phyloP scores from a whole-genome alignment of 2,797 vertebrate genomes.

The Girardinus metallicus region DNA sequence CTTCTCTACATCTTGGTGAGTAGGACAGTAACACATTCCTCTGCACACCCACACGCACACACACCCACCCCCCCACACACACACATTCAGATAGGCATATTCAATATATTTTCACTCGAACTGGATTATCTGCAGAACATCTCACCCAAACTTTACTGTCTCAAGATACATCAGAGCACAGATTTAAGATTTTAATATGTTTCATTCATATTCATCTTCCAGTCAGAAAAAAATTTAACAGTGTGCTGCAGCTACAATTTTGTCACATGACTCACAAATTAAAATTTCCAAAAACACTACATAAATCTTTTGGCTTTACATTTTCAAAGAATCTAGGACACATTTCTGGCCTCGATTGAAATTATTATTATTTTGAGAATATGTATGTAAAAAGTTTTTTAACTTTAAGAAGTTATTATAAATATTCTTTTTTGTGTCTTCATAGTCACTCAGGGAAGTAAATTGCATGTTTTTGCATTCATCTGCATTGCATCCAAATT shows the following conservation, averaged over 20 bases:
- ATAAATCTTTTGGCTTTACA: not conserved
- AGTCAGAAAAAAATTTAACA: no score
- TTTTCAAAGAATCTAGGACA: not conserved
- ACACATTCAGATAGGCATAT: not conserved
- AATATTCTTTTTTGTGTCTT: not conserved
- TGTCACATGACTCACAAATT: no score
- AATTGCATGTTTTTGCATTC: not conserved
- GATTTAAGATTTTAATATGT: not conserved
- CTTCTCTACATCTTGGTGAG: no score
- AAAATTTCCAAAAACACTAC: not conserved
- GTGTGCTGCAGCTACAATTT: no score
- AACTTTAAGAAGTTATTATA: not conserved
- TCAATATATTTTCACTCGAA: not conserved
- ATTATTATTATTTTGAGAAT: not conserved
- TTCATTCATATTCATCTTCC: not conserved
- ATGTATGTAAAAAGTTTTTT: not conserved
- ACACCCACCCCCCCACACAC: no score
- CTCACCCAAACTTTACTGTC: not conserved
- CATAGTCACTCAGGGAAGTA: not conserved
- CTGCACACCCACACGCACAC: no score
- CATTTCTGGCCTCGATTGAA: no score
- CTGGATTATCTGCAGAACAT: constrained; percentile 1
- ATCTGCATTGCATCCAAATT: not conserved
- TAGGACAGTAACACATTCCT: no score
- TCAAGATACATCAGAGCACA: not conserved